phyloP scores from a whole-genome alignment of 2,113 vertebrate species.

The Bos taurus region DNA sequence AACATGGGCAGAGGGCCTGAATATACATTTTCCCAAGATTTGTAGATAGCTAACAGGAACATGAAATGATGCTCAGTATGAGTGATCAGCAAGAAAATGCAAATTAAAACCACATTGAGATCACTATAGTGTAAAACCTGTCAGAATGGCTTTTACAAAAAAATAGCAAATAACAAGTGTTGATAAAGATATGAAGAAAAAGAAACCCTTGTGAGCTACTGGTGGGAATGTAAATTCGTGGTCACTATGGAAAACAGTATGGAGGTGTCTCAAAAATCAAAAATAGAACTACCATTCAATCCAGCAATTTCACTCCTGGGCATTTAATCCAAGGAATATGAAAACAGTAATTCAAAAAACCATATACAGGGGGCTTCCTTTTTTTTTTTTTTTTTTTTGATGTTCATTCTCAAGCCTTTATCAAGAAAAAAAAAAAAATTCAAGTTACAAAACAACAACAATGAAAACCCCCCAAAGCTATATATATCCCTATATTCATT shows the following conservation, averaged over 20 bases:
- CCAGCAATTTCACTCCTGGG: not conserved
- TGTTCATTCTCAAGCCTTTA: not conserved
- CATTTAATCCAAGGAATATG: not conserved
- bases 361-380: not conserved
- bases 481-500: not conserved
- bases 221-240: not conserved
- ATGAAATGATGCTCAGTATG: not conserved
- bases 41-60: not conserved
- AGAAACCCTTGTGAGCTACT: not conserved
- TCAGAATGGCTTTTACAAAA: not conserved
- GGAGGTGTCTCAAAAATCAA: not conserved
- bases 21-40: not conserved
- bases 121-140: not conserved
- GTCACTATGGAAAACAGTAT: not conserved
- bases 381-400: not conserved
- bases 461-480: not conserved
- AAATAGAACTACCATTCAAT: not conserved
- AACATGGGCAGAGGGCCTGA: not conserved
- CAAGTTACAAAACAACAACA: not conserved
- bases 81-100: not conserved
- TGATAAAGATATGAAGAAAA: not conserved
- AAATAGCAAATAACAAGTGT: not conserved
- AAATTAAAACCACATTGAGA: not conserved
- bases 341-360: not conserved
- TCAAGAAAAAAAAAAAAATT: not conserved